Evolutionary conservation across 2,888 invertebrate genomes (phyloP).

Genomic region (Achlya flavicornis): DNA sequence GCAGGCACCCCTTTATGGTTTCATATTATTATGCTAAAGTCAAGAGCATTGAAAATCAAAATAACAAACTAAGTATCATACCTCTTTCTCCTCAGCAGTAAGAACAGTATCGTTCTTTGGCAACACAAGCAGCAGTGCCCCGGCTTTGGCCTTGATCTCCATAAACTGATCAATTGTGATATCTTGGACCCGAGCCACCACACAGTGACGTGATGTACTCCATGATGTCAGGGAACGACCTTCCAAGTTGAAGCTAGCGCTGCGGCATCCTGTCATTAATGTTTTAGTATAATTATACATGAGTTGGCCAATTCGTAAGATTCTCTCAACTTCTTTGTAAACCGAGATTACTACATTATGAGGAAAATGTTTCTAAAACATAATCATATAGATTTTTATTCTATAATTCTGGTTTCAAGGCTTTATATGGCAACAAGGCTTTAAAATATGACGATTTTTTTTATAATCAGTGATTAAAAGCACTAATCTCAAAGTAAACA

Average conservation of each 20-base stretch:
- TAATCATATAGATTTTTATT: too few relatives aligned
- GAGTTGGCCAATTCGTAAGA: too few relatives aligned
- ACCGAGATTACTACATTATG: too few relatives aligned
- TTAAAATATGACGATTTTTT: too few relatives aligned
- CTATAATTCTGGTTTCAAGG: too few relatives aligned
- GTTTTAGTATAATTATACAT: not conserved
- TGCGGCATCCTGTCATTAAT: constrained; percentile 89
- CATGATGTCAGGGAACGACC: constrained; percentile 93
- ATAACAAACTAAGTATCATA: constrained; percentile 50
- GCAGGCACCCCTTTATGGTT: too few relatives aligned
- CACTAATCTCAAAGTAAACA: constrained; percentile 22
- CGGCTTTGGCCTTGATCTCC: constrained; percentile 90
- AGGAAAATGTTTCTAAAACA: too few relatives aligned
- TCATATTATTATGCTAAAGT: too few relatives aligned
- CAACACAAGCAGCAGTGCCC: constrained; percentile 92
- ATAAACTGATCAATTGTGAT: constrained; percentile 91
- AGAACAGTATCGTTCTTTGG: constrained; percentile 88
- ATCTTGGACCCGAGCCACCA: constrained; percentile 91
- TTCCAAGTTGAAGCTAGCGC: constrained; percentile 93
- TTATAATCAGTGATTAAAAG: constrained; percentile 13
- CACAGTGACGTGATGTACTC: constrained; percentile 95
- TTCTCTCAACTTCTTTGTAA: too few relatives aligned
- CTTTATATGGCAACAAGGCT: too few relatives aligned
- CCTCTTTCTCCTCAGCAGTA: constrained; percentile 87
- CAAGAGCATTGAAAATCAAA: not conserved